Percentiles rank a stretch among this genome's conserved stretches.
These are phyloP conservation scores for Meteorus cinctellus DNA, from an alignment of 2,888 invertebrate species.

Conservation along the genomic window DNA sequence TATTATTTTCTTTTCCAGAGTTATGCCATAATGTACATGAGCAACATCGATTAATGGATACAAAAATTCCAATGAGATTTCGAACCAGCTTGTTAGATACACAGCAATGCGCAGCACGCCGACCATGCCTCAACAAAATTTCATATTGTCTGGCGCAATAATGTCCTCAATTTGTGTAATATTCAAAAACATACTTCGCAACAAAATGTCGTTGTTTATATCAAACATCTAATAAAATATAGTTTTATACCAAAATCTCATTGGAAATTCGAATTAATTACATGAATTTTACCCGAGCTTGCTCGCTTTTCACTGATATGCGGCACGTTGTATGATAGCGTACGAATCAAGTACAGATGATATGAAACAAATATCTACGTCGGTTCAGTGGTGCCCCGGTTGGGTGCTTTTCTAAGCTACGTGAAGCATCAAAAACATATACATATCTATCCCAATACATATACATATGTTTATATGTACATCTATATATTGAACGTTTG, in stretches of 20 bases:
- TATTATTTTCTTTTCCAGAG: neutral
- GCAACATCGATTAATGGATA: constrained; percentile 15
- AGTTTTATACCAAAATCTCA: neutral
- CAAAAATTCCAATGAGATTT: constrained; percentile 34
- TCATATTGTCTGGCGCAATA: constrained; percentile 28
- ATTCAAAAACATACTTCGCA: neutral
- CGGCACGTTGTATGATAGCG: constrained; percentile 61
- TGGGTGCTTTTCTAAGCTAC: constrained; percentile 19
- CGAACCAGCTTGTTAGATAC: constrained; percentile 48
- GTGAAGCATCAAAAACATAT: too few relatives aligned
- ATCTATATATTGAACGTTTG: too few relatives aligned
- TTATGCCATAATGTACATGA: neutral
- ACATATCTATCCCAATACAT: too few relatives aligned
- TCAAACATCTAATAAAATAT: neutral
- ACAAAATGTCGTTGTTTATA: neutral
- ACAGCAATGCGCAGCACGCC: constrained; percentile 48
- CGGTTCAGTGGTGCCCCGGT: constrained; percentile 46
- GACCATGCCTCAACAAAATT: constrained; percentile 62
- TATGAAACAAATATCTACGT: constrained; percentile 28
- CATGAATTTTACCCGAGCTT: constrained; percentile 52
- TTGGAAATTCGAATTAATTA: constrained; percentile 33
- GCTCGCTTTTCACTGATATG: constrained; percentile 55
- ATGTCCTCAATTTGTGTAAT: constrained; percentile 17
- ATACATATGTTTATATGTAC: too few relatives aligned
- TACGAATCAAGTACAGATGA: constrained; percentile 40